A percentile compares a stretch with the other conserved stretches of the same genome.
Conservation (phyloP, 1,140 invertebrate genomes). For the Heliconius congener region DNA sequence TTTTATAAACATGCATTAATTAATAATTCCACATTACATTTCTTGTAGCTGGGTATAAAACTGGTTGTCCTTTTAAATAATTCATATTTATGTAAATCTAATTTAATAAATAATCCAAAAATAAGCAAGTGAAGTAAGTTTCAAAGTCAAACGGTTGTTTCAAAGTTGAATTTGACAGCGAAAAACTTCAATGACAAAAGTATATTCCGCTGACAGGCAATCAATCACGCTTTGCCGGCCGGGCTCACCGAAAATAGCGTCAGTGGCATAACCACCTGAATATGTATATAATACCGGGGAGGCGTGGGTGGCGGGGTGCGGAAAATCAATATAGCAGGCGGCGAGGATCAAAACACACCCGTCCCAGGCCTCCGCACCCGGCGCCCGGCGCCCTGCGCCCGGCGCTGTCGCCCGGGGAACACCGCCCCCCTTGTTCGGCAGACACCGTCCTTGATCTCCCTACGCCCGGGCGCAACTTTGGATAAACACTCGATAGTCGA, state of each 20-base stretch:
- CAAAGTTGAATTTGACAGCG: neutral
- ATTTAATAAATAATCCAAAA: neutral
- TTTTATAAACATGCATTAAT: neutral
- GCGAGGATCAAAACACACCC: conserved; percentile 76
- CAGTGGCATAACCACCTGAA: conserved; percentile 62
- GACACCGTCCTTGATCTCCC: conserved; percentile 80
- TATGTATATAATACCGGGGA: conserved; percentile 74
- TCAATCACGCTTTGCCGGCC: conserved; percentile 69
- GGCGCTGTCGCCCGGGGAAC: conserved; percentile 70
- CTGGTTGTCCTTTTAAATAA: neutral
- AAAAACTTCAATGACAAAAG: conserved; percentile 41
- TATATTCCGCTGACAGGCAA: conserved; percentile 52
- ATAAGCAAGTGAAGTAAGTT: neutral
- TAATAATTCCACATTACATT: neutral
- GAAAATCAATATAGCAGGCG: conserved; percentile 79
- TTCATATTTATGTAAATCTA: neutral
- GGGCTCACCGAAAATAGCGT: conserved; percentile 74
- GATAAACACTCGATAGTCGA: conserved; percentile 70
- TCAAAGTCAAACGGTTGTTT: conserved; percentile 4
- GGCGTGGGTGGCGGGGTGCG: conserved; percentile 54
- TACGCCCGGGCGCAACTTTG: conserved; percentile 69
- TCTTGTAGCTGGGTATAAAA: neutral
- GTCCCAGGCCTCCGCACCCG: conserved; percentile 42
- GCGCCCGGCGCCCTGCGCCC: conserved; percentile 41
- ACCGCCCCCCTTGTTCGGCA: conserved; percentile 76